Evolutionary conservation across 2,113 vertebrate species (phyloP), one percentile per base, ranked within the genome.

Genomic region (Eolophus roseicapilla): DNA sequence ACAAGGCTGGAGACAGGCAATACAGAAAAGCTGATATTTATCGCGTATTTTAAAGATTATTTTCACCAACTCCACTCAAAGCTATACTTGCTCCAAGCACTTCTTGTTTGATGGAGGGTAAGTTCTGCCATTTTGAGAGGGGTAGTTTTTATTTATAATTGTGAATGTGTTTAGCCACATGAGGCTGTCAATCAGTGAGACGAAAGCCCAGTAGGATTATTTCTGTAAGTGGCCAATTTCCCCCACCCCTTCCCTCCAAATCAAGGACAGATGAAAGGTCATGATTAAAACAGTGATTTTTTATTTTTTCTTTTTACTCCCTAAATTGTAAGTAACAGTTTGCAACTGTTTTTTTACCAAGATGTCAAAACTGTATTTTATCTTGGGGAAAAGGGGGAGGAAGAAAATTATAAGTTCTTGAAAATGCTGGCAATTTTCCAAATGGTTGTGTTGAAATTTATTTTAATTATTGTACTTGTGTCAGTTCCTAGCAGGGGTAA

Each of bases 271-370:
- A 97, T 98, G 97, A 98, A 98, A 98, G 97, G 98, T 98, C 98
- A 97, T 97, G 97, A 98, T 98, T 98, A 98, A 98, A 98, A 97
- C 97, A 98, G 97, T 97, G 97, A 97, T 98, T 98, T 97, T 97
- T 69, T 13, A 57, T 39, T 53, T 49, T 35, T 20, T 59, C 15
- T 35, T 59, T 59, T 59, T n/a, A 9, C 29, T 13, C 3, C 47
- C 94, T 92, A 97, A 98, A 97, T 96, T 96, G 82, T 97, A 97
- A 97, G 97, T 98, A 97, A 98, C 97, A 96, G 97, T 98, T 98
- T 98, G 97, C 94, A 96, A 98, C 94, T 97, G 97, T 98, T 97
- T 98, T 98, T 98, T 97, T 89, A 97, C 97, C 91, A 97, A 98
- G 97, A 97, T 98, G 98, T 98, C 98, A 98, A 98, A 98, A 98